These are phyloP conservation scores for Corvus hawaiiensis DNA, from an alignment of 2,113 vertebrate genomes.

Conservation along the genomic window DNA sequence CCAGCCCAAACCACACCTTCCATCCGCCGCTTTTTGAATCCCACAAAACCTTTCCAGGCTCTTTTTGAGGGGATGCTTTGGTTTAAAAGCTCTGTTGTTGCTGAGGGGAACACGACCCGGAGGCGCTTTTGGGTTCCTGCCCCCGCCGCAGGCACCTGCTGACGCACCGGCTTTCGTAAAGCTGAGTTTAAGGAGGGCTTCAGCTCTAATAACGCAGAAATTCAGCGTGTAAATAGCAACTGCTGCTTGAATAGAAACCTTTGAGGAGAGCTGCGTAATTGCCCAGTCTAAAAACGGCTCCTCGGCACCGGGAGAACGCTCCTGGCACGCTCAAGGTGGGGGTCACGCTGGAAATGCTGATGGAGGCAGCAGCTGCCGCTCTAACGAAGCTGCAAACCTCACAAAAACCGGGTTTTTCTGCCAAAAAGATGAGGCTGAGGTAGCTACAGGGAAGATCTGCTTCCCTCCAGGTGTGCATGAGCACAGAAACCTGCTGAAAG, in stretches of 20 bases:
- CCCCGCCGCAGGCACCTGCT: background rate
- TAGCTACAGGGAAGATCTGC: background rate
- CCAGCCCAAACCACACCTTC: background rate
- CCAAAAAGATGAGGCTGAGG: background rate
- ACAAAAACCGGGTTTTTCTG: background rate
- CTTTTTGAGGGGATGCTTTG: too few relatives aligned
- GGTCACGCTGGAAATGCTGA: background rate
- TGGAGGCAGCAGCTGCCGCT: background rate
- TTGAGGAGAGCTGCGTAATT: background rate
- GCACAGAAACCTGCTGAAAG: background rate
- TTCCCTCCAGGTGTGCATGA: accelerated
- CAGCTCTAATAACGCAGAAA: background rate
- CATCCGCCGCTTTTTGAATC: background rate
- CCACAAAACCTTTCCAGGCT: too few relatives aligned
- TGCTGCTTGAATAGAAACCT: background rate
- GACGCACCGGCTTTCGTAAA: background rate
- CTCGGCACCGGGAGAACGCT: background rate
- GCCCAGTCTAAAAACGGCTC: background rate
- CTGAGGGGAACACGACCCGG: accelerated
- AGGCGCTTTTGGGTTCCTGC: background rate
- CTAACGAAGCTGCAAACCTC: background rate
- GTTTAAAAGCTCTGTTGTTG: accelerated
- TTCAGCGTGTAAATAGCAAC: accelerated
- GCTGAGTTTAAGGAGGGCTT: background rate
- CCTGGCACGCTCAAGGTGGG: background rate